Evolutionary conservation across 2,113 vertebrate species (phyloP), one percentile per base, ranked within the genome.

Genomic region (Ammodytes marinus): DNA sequence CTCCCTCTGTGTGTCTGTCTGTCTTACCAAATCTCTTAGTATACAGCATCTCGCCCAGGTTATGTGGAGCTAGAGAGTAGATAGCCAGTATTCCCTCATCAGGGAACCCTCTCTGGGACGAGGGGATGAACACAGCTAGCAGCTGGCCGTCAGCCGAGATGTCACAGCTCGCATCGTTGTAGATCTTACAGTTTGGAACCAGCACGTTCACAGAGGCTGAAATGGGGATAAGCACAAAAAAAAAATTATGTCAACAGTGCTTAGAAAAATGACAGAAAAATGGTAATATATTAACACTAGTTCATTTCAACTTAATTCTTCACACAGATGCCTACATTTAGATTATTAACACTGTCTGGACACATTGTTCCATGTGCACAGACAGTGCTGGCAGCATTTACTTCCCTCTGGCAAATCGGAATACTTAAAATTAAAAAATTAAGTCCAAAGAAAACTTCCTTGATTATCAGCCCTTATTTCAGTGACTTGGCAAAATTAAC

Each of bases 181-280:
- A 99, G 94, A 99, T 99, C 91, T 99, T 99, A 93, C 98, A 99
- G 95, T 99, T 99, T 91, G 97, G 97, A 84, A 99, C 98, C 93
- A 99, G 95, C 40, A 99, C 98, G 42, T 99, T 99, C 86, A 98
- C 94, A 0, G 97, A 97, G 67, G 98, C 98, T 99, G 84, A 19
- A 58, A 39, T 39, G 2, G 39, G 61, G 13, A 37, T 3, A 40
- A 4, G 27, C 2, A 57, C 27, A 1, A 59, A 42, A 74, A 12
- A 27, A 1, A 7, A 7, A 49, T 9, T n/a, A 58, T 14, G 5
- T 58, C 27, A 0, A 58, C 27, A 13, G 2, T 53, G 17, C 4
- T 39, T 12, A 14, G 57, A 8, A n/a, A n/a, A 11, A 4, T 43
- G 10, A 5, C 10, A 3, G 57, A 27, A 27, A n/a, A 27, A 27